Conservation (phyloP, 2,888 invertebrate species). For the Caradrina kadenii region DNA sequence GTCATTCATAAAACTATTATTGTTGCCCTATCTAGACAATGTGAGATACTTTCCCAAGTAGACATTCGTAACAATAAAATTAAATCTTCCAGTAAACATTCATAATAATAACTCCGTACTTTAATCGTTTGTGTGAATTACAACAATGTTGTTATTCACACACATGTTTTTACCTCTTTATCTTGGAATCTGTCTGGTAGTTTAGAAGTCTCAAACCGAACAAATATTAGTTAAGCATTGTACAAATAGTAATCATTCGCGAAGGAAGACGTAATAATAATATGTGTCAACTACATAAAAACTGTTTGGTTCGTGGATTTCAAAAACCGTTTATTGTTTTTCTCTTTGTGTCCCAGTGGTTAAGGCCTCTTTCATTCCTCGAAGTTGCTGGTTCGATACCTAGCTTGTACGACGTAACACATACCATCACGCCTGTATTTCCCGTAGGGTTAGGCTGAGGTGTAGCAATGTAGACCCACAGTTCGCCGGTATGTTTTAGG, state of each 20-base stretch:
- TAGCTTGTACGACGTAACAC: too few species aligned
- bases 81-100: constrained; percentile 21
- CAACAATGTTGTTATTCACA: constrained; percentile 31
- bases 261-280: constrained; percentile 4
- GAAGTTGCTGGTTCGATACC: too few species aligned
- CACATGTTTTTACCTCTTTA: constrained; percentile 37
- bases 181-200: constrained; percentile 40
- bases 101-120: background rate
- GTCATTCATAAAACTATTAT: background rate
- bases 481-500: too few species aligned
- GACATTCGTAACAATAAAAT: constrained; percentile 15
- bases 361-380: too few species aligned
- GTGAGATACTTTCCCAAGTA: constrained; percentile 1
- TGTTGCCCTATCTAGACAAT: background rate
- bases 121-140: constrained; percentile 23
- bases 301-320: constrained; percentile 13
- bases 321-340: background rate
- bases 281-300: background rate
- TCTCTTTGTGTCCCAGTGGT: too few species aligned
- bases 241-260: constrained; percentile 27
- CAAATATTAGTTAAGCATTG: constrained; percentile 48
- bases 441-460: too few species aligned
- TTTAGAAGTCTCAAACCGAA: constrained; percentile 23
- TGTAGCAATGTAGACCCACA: too few species aligned
- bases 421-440: too few species aligned